phyloP scores from a whole-genome alignment of 1,140 invertebrate genomes.

The Megathymus violae region DNA sequence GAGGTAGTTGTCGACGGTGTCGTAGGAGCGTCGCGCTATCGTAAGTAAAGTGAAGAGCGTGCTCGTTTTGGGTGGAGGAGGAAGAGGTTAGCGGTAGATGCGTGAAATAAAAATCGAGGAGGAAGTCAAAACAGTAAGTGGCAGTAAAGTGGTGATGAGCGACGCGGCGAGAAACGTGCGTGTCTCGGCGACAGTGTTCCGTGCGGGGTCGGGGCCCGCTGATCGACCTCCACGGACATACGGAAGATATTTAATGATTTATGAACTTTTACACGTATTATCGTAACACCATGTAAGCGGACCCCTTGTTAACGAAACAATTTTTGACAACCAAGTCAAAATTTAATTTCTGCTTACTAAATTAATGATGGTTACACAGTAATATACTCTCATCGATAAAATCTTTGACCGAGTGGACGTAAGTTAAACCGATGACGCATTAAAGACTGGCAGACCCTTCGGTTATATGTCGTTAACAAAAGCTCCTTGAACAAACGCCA shows the following conservation, averaged over 20 bases:
- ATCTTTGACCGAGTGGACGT: neutral
- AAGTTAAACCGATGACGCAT: neutral
- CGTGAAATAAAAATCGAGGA: slow-evolving; percentile 73
- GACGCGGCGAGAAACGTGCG: slow-evolving; percentile 65
- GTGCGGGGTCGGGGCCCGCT: slow-evolving; percentile 74
- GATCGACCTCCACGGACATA: slow-evolving; percentile 47
- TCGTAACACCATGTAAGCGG: slow-evolving; percentile 18
- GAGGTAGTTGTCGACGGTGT: slow-evolving; percentile 30
- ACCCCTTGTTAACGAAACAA: slow-evolving; percentile 14
- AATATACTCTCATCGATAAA: slow-evolving; percentile 7
- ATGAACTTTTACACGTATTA: slow-evolving; percentile 27
- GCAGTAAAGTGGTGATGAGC: slow-evolving; percentile 78
- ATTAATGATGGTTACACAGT: too few species aligned
- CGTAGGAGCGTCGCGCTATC: slow-evolving; percentile 39
- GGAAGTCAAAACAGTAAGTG: slow-evolving; percentile 76
- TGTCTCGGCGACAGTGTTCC: slow-evolving; percentile 73
- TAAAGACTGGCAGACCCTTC: too few species aligned
- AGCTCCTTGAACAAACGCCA: slow-evolving; percentile 22
- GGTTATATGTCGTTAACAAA: slow-evolving; percentile 2
- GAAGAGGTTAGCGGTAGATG: slow-evolving; percentile 72
- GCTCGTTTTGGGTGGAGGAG: slow-evolving; percentile 66
- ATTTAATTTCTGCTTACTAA: too few species aligned
- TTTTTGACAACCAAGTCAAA: too few species aligned
- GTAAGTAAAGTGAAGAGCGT: slow-evolving; percentile 63
- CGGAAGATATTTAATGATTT: slow-evolving; percentile 30